Evolutionary conservation across 2,113 vertebrate species (phyloP), one percentile per base, ranked within the genome.

Genomic region (Hemiprocne comata): DNA sequence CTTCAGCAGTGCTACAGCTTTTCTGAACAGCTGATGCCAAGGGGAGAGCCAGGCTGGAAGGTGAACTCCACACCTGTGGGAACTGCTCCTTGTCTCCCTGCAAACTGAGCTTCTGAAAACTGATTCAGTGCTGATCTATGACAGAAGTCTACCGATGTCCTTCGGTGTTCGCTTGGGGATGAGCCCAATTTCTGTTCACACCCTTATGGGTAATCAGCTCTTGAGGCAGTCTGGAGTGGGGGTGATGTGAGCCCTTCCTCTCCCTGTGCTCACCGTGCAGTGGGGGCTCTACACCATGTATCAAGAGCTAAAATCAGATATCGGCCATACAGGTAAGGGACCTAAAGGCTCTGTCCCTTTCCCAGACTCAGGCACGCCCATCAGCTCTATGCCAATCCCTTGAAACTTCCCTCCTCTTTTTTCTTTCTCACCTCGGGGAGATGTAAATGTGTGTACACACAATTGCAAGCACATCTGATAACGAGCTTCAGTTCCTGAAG

Each of bases 251-350:
- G 15, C 20, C n/a, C 9, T 44, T 57, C 34, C 17, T 26, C 50
- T 24, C 31, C 62, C 51, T 29, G 18, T 34, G 29, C 38, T 76
- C 57, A 34, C 21, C 2, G 0, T 36, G n/a, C 57, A 48, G 15
- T 3, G 1, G 33, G 33, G 36, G 21, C 24, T 75, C 36, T 53
- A 14, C 20, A 17, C 17, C 21, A 6, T 42, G 7, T 73, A 42
- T 1, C 7, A 23, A 81, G 44, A 60, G 38, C 25, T 53, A 65
- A 69, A 81, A 26, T 36, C n/a, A 60, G 31, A 65, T 29, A 38
- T 85, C 2, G 0, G 7, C 17, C 17, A 8, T 31, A n/a, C 36
- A 29, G 44, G 57, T 24, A 19, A 58, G 0, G 4, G 55, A 51
- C 21, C 15, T 46, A 51, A 40, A 7, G 8, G 23, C 36, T 76